Evolutionary conservation across 2,888 invertebrate genomes (phyloP), one percentile per base, ranked within the genome.

Genomic region (Tanytarsus gracilentus): DNA sequence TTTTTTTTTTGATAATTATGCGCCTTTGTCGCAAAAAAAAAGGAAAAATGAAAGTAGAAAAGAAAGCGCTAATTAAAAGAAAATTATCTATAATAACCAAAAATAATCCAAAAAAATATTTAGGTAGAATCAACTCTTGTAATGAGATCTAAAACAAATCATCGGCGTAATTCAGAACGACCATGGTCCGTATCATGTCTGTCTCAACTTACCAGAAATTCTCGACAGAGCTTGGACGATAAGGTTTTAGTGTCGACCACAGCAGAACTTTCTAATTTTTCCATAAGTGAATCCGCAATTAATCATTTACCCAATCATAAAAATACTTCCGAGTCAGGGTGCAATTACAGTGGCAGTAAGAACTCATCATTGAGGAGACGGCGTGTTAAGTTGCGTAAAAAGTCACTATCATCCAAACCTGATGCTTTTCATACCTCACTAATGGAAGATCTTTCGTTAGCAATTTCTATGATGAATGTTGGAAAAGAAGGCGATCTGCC

Each of bases 111-210:
- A n/a, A n/a, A n/a, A n/a, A n/a, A n/a, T n/a, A n/a, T n/a, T n/a
- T n/a, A n/a, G n/a, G n/a, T n/a, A n/a, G n/a, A n/a, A n/a, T n/a
- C n/a, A n/a, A n/a, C n/a, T n/a, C n/a, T n/a, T n/a, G n/a, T n/a
- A 63, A 76, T 86, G 65, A 79, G 86, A 59, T 77, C 80, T 64
- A 83, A 82, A 75, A 39, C 50, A 14, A 69, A 69, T 61, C 65
- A 66, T 39, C 73, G 74, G 55, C 71, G 74, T 59, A 63, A 65
- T 63, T 71, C 73, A 8, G 74, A 80, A 25, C 79, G 92, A 49
- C 92, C 92, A 1, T 91, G 91, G 88, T 91, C 92, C 62, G 90
- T 92, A 5, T 89, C 92, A 6, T 91, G 89, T 66, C 78, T 91
- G 33, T 86, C 88, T 11, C 88, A 88, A 69, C 74, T 86, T 63